These are phyloP conservation scores for Callopanchax toddi DNA, from an alignment of 2,113 vertebrate genomes.

Conservation along the genomic window DNA sequence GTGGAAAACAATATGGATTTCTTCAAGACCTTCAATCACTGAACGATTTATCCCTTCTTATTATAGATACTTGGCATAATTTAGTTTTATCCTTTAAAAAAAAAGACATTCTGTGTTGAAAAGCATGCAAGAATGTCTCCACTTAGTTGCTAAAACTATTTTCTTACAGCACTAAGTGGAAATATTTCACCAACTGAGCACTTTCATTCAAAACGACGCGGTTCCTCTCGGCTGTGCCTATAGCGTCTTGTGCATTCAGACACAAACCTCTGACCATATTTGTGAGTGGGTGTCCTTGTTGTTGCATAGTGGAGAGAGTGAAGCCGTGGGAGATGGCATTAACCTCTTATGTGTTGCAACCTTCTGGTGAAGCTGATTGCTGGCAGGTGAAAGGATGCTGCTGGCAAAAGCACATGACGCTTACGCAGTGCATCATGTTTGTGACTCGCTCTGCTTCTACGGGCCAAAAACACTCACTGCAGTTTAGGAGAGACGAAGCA, in stretches of 20 bases:
- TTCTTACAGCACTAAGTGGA: constrained; percentile 2
- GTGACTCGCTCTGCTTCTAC: neutral
- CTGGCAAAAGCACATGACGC: neutral
- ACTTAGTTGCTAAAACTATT: neutral
- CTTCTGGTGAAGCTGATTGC: constrained; percentile 19
- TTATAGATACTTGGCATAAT: too few species aligned
- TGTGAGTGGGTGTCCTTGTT: constrained; percentile 18
- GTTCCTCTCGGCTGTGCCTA: neutral
- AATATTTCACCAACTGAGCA: constrained; percentile 11
- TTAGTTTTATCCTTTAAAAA: too few species aligned
- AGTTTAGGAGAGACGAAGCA: neutral
- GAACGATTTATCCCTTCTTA: too few species aligned
- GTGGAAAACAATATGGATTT: neutral
- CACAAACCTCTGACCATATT: constrained; percentile 4
- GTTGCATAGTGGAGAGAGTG: constrained; percentile 14
- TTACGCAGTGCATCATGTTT: constrained; percentile 13
- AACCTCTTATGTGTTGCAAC: constrained; percentile 25
- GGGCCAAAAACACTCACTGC: neutral
- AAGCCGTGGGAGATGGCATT: constrained; percentile 6
- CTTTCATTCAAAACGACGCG: constrained; percentile 21
- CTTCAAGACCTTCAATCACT: too few species aligned
- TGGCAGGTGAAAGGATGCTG: constrained; percentile 31
- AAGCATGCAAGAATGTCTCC: neutral
- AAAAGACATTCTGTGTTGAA: neutral
- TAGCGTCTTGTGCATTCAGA: constrained; percentile 8